Percentiles rank a stretch among this genome's conserved stretches.
phyloP scores from a whole-genome alignment of 2,797 vertebrate genomes.

The Eidolon dupreanum region DNA sequence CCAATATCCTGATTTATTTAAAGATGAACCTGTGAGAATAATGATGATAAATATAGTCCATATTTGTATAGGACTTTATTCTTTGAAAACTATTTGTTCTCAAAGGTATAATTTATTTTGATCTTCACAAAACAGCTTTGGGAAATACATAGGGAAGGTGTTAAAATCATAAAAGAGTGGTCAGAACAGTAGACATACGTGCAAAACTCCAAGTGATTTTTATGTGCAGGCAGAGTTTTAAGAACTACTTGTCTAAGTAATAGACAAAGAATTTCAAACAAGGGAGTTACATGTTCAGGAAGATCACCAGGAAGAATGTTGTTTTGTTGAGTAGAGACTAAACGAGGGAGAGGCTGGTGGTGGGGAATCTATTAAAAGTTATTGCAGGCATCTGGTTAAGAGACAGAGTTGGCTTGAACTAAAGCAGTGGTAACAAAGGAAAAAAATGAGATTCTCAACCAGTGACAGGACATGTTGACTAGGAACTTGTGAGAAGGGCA shows the following conservation, averaged over 20 bases:
- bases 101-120: constrained; percentile 1
- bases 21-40: constrained; percentile 8
- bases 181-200: no score
- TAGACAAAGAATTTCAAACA: not conserved
- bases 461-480: not conserved
- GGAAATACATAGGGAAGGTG: not conserved
- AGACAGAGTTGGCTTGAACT: not conserved
- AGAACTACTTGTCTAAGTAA: not conserved
- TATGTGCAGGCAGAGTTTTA: not conserved
- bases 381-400: not conserved
- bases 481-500: not conserved
- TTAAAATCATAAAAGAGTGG: not conserved
- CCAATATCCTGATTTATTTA: not conserved
- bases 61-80: constrained; percentile 28
- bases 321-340: not conserved
- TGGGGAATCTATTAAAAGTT: not conserved
- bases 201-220: not conserved
- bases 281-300: not conserved
- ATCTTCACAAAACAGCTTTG: not conserved
- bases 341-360: not conserved
- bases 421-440: not conserved
- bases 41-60: constrained; percentile 12
- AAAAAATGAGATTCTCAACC: not conserved
- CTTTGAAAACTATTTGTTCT: constrained; percentile 1
- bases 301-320: not conserved